Evolutionary conservation across 2,888 invertebrate species (phyloP).

Genomic region (Laspeyria flexula): DNA sequence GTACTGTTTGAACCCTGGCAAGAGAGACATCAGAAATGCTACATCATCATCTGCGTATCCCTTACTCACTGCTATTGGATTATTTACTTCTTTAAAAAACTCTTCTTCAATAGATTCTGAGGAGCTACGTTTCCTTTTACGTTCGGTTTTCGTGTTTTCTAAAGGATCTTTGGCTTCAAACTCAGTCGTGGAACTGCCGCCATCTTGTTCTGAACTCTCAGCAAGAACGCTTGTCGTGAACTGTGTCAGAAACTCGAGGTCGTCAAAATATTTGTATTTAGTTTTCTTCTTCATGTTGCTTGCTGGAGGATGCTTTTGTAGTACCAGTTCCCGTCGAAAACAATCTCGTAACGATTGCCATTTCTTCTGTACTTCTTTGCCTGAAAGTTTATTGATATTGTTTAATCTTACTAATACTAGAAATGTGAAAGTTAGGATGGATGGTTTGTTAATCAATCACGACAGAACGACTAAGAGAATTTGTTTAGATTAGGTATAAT

Average conservation of each 20-base stretch:
- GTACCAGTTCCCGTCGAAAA: conserved; percentile 1
- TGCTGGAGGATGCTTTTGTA: not conserved
- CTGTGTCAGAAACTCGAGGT: not conserved
- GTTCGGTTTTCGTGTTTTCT: not conserved
- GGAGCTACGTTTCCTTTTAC: not conserved
- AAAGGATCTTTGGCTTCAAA: not conserved
- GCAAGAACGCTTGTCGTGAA: not conserved
- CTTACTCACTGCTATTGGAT: not conserved
- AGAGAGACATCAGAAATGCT: conserved; percentile 2
- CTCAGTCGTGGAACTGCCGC: not conserved
- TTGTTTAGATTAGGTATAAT: too few species aligned
- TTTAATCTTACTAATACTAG: not conserved
- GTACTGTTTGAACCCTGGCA: conserved; percentile 4
- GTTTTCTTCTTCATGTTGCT: not conserved
- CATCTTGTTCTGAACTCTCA: not conserved
- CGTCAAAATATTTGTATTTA: conserved; percentile 3
- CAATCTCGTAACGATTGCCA: conserved; percentile 5
- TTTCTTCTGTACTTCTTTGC: not conserved
- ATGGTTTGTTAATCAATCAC: too few species aligned
- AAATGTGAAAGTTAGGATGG: too few species aligned
- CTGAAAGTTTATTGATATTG: not conserved
- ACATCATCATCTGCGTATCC: conserved; percentile 5
- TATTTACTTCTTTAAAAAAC: too few species aligned
- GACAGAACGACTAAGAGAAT: too few species aligned
- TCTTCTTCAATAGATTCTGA: not conserved